Evolutionary conservation across 2,113 vertebrate genomes (phyloP).

Genomic region (Chauna torquata): DNA sequence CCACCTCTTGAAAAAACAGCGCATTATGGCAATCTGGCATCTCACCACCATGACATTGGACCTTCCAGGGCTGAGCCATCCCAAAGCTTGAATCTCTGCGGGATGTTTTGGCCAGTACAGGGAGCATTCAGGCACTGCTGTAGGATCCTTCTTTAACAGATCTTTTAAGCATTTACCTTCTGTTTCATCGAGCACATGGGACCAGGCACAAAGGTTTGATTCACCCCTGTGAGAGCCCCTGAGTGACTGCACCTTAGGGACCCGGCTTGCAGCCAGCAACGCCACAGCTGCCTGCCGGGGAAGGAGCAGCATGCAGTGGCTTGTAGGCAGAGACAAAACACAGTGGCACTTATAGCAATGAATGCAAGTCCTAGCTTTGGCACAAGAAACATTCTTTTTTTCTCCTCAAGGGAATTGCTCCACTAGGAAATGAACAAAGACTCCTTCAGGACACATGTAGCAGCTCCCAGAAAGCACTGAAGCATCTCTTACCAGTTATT

Average conservation of each 20-base stretch:
- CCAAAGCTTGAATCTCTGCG: neutral
- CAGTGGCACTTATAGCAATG: neutral
- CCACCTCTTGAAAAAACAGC: neutral
- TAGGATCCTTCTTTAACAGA: neutral
- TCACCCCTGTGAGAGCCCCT: neutral
- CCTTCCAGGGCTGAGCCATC: neutral
- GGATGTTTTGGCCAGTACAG: neutral
- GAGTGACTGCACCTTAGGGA: neutral
- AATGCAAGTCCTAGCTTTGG: neutral
- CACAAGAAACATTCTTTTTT: neutral
- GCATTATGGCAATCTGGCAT: fast-evolving
- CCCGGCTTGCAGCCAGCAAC: neutral
- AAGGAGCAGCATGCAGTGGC: neutral
- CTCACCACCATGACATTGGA: neutral
- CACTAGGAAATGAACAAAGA: neutral
- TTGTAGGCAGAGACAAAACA: neutral
- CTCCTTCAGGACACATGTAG: neutral
- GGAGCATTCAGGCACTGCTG: neutral
- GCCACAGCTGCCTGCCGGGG: neutral
- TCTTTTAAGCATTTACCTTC: neutral
- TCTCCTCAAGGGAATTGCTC: neutral
- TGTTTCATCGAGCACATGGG: neutral
- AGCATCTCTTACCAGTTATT: neutral
- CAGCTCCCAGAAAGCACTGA: neutral
- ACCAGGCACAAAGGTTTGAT: neutral